phyloP scores from a whole-genome alignment of 2,113 vertebrate species.

The Gymnorhina tibicen region DNA sequence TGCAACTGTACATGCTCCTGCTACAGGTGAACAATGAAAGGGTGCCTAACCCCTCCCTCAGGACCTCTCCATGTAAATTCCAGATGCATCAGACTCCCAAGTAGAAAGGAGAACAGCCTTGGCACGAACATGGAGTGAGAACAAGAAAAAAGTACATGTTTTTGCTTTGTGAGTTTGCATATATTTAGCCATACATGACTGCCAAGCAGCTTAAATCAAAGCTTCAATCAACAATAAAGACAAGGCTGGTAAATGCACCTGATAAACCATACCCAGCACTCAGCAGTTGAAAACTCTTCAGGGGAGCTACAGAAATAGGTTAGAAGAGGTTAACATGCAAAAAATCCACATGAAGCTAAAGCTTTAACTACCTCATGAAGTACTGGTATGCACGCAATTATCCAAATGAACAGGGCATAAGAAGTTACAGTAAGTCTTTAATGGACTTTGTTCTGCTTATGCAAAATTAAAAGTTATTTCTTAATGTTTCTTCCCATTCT shows the following conservation, averaged over 20 bases:
- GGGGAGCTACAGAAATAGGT: background rate
- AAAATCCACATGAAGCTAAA: background rate
- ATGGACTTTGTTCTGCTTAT: background rate
- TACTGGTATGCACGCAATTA: background rate
- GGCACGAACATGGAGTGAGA: background rate
- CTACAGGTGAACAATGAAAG: background rate
- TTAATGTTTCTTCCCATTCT: background rate
- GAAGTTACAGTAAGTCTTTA: background rate
- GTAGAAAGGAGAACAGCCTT: background rate
- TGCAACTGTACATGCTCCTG: background rate
- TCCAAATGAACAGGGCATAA: background rate
- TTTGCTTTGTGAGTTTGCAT: background rate
- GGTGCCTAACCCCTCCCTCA: background rate
- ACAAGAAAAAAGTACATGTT: background rate
- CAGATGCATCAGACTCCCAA: background rate
- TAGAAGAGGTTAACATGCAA: background rate
- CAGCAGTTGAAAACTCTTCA: background rate
- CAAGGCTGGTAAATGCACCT: background rate
- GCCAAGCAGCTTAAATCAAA: background rate
- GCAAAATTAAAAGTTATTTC: background rate
- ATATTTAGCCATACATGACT: background rate
- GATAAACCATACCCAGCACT: background rate
- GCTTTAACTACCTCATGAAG: background rate
- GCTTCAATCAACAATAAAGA: background rate
- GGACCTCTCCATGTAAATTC: background rate